Evolutionary conservation across 2,888 invertebrate species (phyloP), one percentile per base, ranked within the genome.

Genomic region (Parnassius glacialis): DNA sequence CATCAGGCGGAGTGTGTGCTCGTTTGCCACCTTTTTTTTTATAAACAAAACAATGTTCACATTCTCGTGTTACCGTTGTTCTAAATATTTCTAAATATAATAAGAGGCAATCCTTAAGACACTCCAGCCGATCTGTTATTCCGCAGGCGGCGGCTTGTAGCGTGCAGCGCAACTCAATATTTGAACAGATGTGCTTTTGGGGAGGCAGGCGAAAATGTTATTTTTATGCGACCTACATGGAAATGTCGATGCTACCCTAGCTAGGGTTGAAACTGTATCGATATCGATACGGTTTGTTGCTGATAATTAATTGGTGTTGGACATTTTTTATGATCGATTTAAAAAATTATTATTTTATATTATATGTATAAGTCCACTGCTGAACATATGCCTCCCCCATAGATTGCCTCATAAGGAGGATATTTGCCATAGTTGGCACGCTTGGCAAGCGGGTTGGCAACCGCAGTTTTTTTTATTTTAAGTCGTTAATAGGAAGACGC

Each of bases 101-200:
- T 16, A 54, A 58, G 53, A 48, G 58, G 54, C 54, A 59, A 63
- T 59, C 56, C 56, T 63, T 63, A 59, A 62, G 59, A 57, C 51
- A 52, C 50, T 57, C 20, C 57, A 55, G 62, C 47, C 64, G 69
- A 70, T 70, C 67, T 65, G 70, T 65, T 68, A 70, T 70, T 68
- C 70, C 57, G 64, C 47, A 47, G 59, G 60, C 63, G 66, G 64
- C 64, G 57, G 52, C 13, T 42, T 25, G 60, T 61, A 65, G 54
- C 57, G 65, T 66, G 68, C 69, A 70, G 62, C 65, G 63, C 69
- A 73, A 88, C 84, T 90, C 90, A 89, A 90, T 90, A 90, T 90
- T 90, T 86, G 89, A 90, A 78, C 89, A 90, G 87, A 87, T 90
- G 89, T 80, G 82, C 77, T 73, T 70, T 67, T 70, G 72, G 74